These are phyloP conservation scores for Diarsia brunnea DNA, from an alignment of 2,888 invertebrate species.

Conservation along the genomic window DNA sequence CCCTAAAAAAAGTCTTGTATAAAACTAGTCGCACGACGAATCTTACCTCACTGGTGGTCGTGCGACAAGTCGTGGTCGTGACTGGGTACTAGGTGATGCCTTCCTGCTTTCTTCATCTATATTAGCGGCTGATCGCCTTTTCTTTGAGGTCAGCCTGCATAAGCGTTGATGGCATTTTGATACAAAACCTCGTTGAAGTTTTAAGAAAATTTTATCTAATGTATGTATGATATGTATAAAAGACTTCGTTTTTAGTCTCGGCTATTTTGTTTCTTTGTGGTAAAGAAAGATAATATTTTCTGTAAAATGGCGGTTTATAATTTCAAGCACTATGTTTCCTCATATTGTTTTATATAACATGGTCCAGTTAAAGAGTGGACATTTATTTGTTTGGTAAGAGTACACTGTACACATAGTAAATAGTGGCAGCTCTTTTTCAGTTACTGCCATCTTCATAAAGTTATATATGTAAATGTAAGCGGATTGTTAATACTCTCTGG, in stretches of 20 bases:
- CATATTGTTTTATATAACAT: not conserved
- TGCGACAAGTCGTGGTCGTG: not conserved
- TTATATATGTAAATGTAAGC: too few relatives aligned
- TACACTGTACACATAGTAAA: not conserved
- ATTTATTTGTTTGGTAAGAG: not conserved
- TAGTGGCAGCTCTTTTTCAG: not conserved
- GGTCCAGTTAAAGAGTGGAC: not conserved
- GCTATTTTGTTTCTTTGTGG: not conserved
- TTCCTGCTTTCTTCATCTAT: slow-evolving; percentile 1
- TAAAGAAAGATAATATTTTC: not conserved
- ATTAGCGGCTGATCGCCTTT: slow-evolving; percentile 38
- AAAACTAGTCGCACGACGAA: not conserved
- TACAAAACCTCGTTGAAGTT: slow-evolving; percentile 38
- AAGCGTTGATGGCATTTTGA: slow-evolving; percentile 43
- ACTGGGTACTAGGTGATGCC: not conserved
- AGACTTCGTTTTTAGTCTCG: slow-evolving; percentile 10
- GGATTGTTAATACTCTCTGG: not conserved
- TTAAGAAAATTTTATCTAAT: slow-evolving; percentile 25
- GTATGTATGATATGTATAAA: slow-evolving; percentile 16
- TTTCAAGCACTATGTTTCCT: not conserved
- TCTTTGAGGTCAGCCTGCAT: slow-evolving; percentile 28
- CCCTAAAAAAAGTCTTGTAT: not conserved
- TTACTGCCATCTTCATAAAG: not conserved
- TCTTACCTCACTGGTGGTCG: not conserved
- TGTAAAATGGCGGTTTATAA: slow-evolving; percentile 8